Base-by-base conservation (phyloP, 2,113 vertebrate species). In the Paraplagusia blochii region DNA sequence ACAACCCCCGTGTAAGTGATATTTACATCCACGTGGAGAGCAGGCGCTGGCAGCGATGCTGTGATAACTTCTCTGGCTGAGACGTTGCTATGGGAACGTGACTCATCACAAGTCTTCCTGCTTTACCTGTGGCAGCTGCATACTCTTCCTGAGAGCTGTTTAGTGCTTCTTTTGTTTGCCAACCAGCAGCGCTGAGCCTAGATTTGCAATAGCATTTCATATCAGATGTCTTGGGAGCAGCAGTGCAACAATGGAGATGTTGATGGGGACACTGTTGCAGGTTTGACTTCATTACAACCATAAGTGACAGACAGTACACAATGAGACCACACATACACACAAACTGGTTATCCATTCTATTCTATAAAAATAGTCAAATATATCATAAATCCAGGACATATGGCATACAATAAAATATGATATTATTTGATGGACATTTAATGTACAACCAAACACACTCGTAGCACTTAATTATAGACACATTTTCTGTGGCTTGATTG, bases 81-180 rank as follows among this genome's bases (percentile, higher is more conserved):
- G 63, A 40, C 9, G 86, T 90, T 89, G 81, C 90, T 77, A 89
- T 89, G 87, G 87, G 61, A 83, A 89, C 81, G 34, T 89, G 85
- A 91, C 83, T 89, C 89, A 90, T 79, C 82, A 36, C 77, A 76
- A 69, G 72, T 76, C 80, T 70, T 80, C 74, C 80, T 63, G 69
- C 75, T 79, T 52, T 83, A 87, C 88, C 84, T 85, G 82, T 73
- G 79, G 84, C 87, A 89, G 89, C 87, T 87, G 87, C 77, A 79
- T 72, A 67, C 65, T 53, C 66, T 80, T 79, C 74, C 59, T 53
- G 72, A 75, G 70, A 72, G 76, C 77, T 73, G 70, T 79, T 85
- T 83, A 74, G 62, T 72, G 69, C 78, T 71, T 56, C 70, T 83
- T 77, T 82, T 85, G 80, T 88, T 88, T 87, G 81, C 85, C 79